phyloP scores from a whole-genome alignment of 2,797 vertebrate species.

The Lepilemur ruficaudatus region DNA sequence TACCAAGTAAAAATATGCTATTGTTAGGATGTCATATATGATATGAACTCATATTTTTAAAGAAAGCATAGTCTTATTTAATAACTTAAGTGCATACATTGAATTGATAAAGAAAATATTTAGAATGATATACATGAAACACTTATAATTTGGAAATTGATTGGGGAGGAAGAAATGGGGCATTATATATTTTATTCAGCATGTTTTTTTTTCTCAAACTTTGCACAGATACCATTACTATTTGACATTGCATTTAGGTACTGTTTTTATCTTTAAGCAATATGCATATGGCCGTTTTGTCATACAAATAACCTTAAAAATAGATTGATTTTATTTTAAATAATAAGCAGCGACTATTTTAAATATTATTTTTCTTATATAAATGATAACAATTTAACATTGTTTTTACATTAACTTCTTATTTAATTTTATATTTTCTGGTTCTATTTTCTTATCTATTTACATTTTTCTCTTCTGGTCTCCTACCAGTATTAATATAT shows the following conservation, averaged over 20 bases:
- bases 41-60: neutral
- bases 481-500: neutral
- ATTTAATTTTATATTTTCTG: neutral
- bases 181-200: neutral
- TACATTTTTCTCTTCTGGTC: neutral
- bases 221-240: neutral
- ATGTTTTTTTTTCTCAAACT: neutral
- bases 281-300: neutral
- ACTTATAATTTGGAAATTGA: neutral
- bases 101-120: neutral
- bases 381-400: neutral
- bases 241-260: neutral
- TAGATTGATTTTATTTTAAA: constrained; percentile 5
- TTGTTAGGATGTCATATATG: neutral
- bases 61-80: neutral
- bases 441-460: neutral
- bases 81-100: neutral
- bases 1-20: neutral
- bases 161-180: neutral
- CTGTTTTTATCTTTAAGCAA: neutral
- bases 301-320: neutral
- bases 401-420: neutral
- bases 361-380: neutral
- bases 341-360: neutral
- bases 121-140: neutral